Conservation (phyloP, 2,797 vertebrate genomes). For the Kryptolebias ocellatus region DNA sequence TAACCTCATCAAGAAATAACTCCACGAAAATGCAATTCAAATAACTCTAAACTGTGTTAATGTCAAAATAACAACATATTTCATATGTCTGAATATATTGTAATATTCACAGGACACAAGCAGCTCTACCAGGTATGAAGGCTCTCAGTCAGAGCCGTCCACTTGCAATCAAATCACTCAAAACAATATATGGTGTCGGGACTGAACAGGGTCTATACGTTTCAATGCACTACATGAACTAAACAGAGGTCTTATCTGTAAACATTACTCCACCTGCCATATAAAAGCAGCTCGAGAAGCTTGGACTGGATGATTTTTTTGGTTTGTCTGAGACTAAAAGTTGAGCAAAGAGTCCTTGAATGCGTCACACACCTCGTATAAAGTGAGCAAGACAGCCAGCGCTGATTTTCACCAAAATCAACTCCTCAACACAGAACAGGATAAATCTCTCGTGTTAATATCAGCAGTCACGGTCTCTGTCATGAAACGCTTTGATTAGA, state of each 20-base stretch:
- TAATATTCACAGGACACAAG: too few relatives aligned
- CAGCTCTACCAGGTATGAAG: too few relatives aligned
- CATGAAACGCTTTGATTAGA: constrained; percentile 8
- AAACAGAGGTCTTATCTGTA: background rate
- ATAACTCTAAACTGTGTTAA: too few relatives aligned
- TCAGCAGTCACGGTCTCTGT: constrained; percentile 2
- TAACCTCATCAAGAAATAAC: too few relatives aligned
- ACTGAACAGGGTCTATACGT: background rate
- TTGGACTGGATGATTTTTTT: too few relatives aligned
- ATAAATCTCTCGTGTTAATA: constrained; percentile 2
- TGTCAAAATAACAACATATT: too few relatives aligned
- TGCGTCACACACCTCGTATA: constrained; percentile 1
- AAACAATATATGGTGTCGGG: too few relatives aligned
- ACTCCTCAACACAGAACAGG: background rate
- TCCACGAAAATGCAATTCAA: too few relatives aligned
- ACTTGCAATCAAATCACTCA: too few relatives aligned
- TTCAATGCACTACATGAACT: background rate
- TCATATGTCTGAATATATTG: too few relatives aligned
- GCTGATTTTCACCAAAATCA: constrained; percentile 10
- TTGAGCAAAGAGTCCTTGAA: constrained; percentile 19
- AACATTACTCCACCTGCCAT: background rate
- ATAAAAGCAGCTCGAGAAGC: background rate
- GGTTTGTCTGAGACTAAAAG: background rate
- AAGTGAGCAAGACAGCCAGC: background rate
- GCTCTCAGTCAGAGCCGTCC: too few relatives aligned